Conservation (phyloP, 2,113 vertebrate species). For the Zosterops borbonicus region DNA sequence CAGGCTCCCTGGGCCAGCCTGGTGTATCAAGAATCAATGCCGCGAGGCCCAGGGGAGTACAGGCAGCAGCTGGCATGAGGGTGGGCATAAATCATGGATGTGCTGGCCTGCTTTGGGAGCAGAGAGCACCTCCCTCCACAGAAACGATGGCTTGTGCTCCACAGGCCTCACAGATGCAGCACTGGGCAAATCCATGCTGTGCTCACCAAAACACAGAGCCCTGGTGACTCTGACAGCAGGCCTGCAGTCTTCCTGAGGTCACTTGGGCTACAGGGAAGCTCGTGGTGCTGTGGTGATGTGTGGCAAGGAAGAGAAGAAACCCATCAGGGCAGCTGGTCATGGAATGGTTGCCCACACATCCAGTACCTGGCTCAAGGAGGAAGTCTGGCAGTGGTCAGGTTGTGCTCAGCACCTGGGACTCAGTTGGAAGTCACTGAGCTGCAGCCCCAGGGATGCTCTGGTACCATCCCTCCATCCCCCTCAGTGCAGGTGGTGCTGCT, state of each 20-base stretch:
- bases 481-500: neutral
- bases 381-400: neutral
- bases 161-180: neutral
- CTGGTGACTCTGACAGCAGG: neutral
- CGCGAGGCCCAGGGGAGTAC: neutral
- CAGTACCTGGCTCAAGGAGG: neutral
- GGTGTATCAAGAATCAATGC: neutral
- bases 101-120: neutral
- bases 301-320: neutral
- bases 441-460: neutral
- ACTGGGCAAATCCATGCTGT: rapidly evolving
- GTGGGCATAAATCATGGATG: neutral
- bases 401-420: neutral
- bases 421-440: neutral
- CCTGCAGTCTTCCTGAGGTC: neutral
- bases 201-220: neutral
- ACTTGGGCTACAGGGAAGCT: neutral
- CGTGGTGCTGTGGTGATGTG: neutral
- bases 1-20: neutral
- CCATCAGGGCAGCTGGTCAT: neutral
- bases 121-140: neutral
- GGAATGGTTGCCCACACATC: rapidly evolving
- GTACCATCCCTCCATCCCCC: neutral
- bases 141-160: neutral
- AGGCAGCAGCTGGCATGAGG: neutral